Evolutionary conservation across 2,888 invertebrate genomes (phyloP).

Genomic region (Pecten maximus): DNA sequence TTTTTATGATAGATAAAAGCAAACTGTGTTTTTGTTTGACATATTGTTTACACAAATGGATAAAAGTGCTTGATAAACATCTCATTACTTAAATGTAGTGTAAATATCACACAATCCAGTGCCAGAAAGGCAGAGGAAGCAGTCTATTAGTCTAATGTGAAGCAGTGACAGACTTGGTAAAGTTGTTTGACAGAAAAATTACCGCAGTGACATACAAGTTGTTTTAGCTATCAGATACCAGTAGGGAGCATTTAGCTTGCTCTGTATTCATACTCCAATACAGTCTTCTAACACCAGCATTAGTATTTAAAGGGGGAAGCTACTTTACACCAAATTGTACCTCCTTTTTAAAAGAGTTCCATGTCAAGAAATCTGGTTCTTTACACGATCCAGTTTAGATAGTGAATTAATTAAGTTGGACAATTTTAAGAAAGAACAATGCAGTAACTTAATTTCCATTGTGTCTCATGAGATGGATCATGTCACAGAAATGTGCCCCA

Average conservation of each 20-base stretch:
- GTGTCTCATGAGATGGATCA: too few relatives aligned
- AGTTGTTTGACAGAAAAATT: conserved; percentile 1
- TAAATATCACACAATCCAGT: not conserved
- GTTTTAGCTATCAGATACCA: not conserved
- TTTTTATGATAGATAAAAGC: not conserved
- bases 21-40: not conserved
- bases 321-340: not conserved
- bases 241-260: not conserved
- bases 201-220: not conserved
- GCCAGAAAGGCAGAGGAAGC: not conserved
- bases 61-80: conserved; percentile 16
- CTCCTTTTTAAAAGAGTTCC: not conserved
- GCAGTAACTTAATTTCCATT: too few relatives aligned
- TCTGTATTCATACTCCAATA: not conserved
- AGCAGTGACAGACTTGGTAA: not conserved
- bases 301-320: too few relatives aligned
- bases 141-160: not conserved
- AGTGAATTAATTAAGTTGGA: too few relatives aligned
- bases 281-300: too few relatives aligned
- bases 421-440: too few relatives aligned
- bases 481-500: too few relatives aligned
- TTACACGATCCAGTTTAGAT: too few relatives aligned
- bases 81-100: not conserved
- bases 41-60: not conserved
- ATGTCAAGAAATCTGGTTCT: not conserved